Evolutionary conservation across 1,140 invertebrate species (phyloP), one percentile per base, ranked within the genome.

Genomic region (Formica exsecta): DNA sequence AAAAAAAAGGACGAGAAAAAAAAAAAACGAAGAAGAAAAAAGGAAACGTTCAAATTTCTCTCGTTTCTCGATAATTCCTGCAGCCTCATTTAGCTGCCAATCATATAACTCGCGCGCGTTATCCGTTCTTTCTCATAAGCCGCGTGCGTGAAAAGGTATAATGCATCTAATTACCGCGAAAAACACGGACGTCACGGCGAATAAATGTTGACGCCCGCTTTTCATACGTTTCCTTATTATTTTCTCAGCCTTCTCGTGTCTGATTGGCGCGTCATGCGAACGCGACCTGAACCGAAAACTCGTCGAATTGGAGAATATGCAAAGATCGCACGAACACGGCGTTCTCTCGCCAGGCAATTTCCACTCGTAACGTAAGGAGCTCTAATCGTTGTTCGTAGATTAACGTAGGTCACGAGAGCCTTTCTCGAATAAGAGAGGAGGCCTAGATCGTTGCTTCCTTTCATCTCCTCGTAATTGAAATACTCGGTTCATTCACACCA

Each of bases 401-500:
- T 84, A 83, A 84, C 85, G 79, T 38, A 38, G 79, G 79, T 86
- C 85, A 86, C 85, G 85, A 66, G 16, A 83, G 73, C 36, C 70
- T 44, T 29, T 25, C 13, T 22, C 54, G 87, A 77, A 79, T 38
- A 62, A 13, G 64, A 51, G 62, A 62, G 51, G 25, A 25, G 51
- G 61, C 64, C n/a, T 38, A 74, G 83, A 87, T 88, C 83, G 83
- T 85, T 90, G 81, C 89, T 91, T 89, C 89, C 84, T 91, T 91
- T 88, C 87, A 86, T 91, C 89, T 90, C 57, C 32, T 62, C 68
- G 86, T 91, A 91, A 91, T 91, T 91, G 90, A 91, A 91, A 91
- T 68, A 85, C 89, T 87, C 80, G 86, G 89, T 91, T 91, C 89
- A 90, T 90, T 91, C 90, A 89, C 90, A 90, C 90, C 90, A 90